These are phyloP conservation scores for Phalloptychus januarius DNA, from an alignment of 2,797 vertebrate species.

Conservation along the genomic window DNA sequence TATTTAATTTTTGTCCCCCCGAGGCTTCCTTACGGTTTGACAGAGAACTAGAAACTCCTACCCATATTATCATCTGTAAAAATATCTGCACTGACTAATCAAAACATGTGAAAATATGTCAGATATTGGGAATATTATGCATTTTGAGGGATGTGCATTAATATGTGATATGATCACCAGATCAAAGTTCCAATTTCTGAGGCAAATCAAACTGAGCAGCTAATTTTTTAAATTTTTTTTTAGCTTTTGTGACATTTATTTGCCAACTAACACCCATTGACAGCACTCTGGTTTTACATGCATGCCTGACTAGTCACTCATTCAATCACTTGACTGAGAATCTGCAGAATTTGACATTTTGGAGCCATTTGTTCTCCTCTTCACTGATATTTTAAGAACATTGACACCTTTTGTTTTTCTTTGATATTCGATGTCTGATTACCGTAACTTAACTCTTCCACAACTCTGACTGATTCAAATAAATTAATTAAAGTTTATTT, in stretches of 20 bases:
- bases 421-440: neutral
- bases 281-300: neutral
- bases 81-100: neutral
- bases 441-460: neutral
- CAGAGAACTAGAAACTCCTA: neutral
- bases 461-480: neutral
- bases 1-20: too few species aligned
- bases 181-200: neutral
- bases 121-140: neutral
- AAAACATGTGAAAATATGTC: neutral
- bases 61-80: neutral
- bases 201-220: neutral
- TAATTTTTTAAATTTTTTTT: neutral
- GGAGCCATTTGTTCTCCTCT: neutral
- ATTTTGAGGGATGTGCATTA: neutral
- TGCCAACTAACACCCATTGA: neutral
- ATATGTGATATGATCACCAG: neutral
- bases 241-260: neutral
- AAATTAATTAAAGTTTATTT: neutral
- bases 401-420: neutral
- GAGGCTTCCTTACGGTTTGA: neutral
- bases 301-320: neutral
- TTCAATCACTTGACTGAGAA: conserved; percentile 5
- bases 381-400: neutral
- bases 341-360: conserved; percentile 2